A percentile compares a stretch with the other conserved stretches of the same genome.
These are phyloP conservation scores for Bombyx mori DNA, from an alignment of 1,140 invertebrate genomes.

Conservation along the genomic window ASM3026992v2 NC_085114.1:8384501-8385000, in stretches of 20 bases:
- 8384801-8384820: slow-evolving; percentile 36
- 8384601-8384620: slow-evolving; percentile 62
- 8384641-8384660: slow-evolving; percentile 63
- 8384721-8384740: slow-evolving; percentile 42
- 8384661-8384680: slow-evolving; percentile 45
- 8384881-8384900: not conserved
- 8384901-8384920: slow-evolving; percentile 18
- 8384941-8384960: slow-evolving; percentile 32
- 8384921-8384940: slow-evolving; percentile 39
- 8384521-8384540: slow-evolving; percentile 60
- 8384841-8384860: no score
- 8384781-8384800: slow-evolving; percentile 15
- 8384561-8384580: slow-evolving; percentile 40
- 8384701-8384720: slow-evolving; percentile 19
- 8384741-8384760: slow-evolving; percentile 24
- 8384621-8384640: slow-evolving; percentile 60
- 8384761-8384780: slow-evolving; percentile 8
- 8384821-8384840: not conserved
- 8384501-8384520: slow-evolving; percentile 69
- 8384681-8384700: slow-evolving; percentile 51
- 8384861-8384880: no score
- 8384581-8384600: slow-evolving; percentile 47
- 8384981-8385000: slow-evolving; percentile 29
- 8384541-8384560: slow-evolving; percentile 56
- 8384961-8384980: slow-evolving; percentile 45